These are phyloP conservation scores for Cataglyphis cursor DNA, from an alignment of 2,888 invertebrate species.

Conservation along the genomic window DNA sequence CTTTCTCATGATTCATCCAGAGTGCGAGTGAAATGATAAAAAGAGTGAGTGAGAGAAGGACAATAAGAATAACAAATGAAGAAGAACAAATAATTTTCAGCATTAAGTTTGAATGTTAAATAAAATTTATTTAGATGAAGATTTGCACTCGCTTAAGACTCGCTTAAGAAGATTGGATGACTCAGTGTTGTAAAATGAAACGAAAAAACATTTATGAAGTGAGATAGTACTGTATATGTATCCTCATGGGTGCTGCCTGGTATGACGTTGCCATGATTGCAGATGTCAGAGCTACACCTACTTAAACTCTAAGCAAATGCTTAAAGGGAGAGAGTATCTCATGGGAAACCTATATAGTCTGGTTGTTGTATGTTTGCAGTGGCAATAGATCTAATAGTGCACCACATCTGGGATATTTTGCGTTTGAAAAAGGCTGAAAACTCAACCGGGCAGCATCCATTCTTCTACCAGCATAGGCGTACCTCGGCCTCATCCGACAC, in stretches of 20 bases:
- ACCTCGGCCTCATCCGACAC: constrained; percentile 85
- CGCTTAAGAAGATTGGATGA: neutral
- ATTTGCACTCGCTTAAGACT: neutral
- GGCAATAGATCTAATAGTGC: constrained; percentile 99
- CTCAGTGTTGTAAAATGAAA: neutral
- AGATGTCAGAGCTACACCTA: constrained; percentile 66
- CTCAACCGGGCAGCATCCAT: constrained; percentile 87
- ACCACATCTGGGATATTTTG: constrained; percentile 99
- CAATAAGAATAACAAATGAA: too few relatives aligned
- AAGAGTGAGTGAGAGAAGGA: neutral
- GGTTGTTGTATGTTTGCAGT: constrained; percentile 93
- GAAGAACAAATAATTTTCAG: neutral
- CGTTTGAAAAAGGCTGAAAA: constrained; percentile 88
- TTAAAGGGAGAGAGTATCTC: constrained; percentile 55
- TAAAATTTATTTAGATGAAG: neutral
- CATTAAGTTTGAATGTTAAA: neutral
- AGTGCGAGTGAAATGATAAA: neutral
- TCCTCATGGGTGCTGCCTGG: constrained; percentile 85
- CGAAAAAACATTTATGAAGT: neutral
- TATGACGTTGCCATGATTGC: constrained; percentile 71
- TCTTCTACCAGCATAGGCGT: constrained; percentile 85
- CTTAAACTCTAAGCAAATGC: constrained; percentile 64
- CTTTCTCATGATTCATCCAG: neutral
- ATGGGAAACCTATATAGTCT: constrained; percentile 87
- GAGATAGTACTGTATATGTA: neutral